Conservation (phyloP, 2,113 vertebrate genomes). For the Pygoscelis antarcticus region DNA sequence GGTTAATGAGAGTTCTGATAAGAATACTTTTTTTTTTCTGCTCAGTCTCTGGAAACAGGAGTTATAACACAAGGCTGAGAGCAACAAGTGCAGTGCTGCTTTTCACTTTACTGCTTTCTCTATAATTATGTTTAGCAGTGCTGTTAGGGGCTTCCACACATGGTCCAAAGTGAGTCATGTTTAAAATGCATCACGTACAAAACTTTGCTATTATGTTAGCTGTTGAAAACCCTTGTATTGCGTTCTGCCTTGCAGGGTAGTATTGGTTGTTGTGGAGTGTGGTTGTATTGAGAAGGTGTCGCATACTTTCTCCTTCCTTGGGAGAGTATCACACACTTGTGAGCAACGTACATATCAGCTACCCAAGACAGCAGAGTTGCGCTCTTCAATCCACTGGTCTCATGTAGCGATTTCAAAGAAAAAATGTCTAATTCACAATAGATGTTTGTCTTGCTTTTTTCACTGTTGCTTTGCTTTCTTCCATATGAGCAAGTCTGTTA, state of each 20-base stretch:
- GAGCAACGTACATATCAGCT: accelerated
- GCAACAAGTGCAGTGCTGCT: neutral
- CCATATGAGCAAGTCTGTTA: neutral
- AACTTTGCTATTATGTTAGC: accelerated
- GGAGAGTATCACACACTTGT: neutral
- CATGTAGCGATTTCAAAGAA: neutral
- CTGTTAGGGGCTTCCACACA: neutral
- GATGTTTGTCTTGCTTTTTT: neutral
- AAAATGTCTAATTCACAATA: neutral
- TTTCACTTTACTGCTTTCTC: neutral
- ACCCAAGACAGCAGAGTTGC: neutral
- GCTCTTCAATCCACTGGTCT: neutral
- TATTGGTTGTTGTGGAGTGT: neutral
- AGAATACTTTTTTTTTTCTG: neutral
- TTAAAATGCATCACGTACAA: neutral
- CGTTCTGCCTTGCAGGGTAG: accelerated
- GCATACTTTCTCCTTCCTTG: no score
- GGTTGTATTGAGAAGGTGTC: neutral
- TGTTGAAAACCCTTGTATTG: neutral
- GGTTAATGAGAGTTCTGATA: neutral
- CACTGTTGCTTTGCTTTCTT: neutral
- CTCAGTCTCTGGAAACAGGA: neutral
- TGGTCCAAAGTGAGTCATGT: neutral
- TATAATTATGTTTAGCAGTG: neutral
- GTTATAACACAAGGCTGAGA: neutral